Evolutionary conservation across 2,113 vertebrate species (phyloP).

Genomic region (Archocentrus centrarchus): DNA sequence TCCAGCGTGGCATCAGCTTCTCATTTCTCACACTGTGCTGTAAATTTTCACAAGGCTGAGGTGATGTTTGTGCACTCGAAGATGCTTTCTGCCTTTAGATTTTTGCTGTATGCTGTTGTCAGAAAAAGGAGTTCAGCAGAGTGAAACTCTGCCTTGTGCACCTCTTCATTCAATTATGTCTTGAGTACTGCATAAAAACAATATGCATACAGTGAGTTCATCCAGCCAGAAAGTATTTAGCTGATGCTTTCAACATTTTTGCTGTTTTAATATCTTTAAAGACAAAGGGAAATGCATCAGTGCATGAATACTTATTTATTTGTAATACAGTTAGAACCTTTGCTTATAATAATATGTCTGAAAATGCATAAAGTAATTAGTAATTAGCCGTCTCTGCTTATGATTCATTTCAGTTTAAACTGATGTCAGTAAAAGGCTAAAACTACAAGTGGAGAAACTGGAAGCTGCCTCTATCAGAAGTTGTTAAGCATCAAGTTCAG

Average conservation of each 20-base stretch:
- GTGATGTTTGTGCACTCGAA: background rate
- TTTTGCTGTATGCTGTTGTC: background rate
- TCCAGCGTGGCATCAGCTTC: background rate
- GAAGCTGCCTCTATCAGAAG: background rate
- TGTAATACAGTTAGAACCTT: background rate
- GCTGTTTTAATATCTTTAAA: background rate
- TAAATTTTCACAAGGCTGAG: slow-evolving; percentile 31
- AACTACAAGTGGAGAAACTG: background rate
- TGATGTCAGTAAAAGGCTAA: background rate
- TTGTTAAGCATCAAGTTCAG: background rate
- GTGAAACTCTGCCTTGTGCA: background rate
- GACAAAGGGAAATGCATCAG: rapidly evolving
- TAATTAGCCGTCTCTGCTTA: no score
- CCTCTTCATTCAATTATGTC: background rate
- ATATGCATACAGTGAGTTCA: no score
- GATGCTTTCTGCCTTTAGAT: background rate
- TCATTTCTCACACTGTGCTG: slow-evolving; percentile 29
- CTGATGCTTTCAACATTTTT: background rate
- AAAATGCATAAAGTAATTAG: background rate
- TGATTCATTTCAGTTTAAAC: background rate
- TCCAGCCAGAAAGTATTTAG: background rate
- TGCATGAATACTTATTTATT: background rate
- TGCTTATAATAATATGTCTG: background rate
- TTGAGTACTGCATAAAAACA: background rate
- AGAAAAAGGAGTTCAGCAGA: background rate